Percentiles rank a stretch among this genome's conserved stretches.
Evolutionary conservation across 2,113 vertebrate species (phyloP).

Genomic region (Tylochromis polylepis): DNA sequence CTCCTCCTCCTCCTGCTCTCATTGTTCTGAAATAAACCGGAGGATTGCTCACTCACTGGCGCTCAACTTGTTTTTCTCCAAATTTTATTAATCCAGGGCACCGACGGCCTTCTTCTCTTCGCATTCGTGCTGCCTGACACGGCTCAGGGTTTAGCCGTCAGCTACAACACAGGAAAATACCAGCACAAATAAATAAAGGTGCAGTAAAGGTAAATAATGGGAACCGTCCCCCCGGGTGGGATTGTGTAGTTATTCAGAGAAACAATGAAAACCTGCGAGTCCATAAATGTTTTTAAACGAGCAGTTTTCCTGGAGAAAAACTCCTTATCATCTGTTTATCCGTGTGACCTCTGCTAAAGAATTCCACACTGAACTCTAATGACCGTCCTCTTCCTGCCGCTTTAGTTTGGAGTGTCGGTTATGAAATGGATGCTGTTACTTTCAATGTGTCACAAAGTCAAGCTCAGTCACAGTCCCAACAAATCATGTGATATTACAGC

Average conservation of each 20-base stretch:
- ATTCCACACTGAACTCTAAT: background rate
- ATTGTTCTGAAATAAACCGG: conserved; percentile 27
- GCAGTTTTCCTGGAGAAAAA: background rate
- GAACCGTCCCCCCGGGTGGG: background rate
- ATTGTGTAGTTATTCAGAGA: background rate
- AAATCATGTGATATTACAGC: background rate
- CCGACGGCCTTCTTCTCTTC: background rate
- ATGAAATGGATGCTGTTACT: background rate
- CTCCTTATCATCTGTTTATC: background rate
- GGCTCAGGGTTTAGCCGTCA: background rate
- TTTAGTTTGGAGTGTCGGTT: background rate
- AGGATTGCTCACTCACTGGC: background rate
- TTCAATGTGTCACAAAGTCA: background rate
- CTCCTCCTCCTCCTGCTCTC: background rate
- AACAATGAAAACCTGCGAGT: background rate
- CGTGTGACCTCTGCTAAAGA: background rate
- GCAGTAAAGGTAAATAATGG: background rate
- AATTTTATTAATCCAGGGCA: background rate
- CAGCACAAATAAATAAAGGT: background rate
- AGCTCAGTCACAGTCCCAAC: background rate
- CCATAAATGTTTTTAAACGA: background rate
- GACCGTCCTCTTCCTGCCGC: background rate
- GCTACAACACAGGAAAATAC: background rate
- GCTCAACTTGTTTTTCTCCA: background rate
- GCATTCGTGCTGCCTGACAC: background rate